Base-by-base conservation (phyloP, 2,888 invertebrate species). In the Latheticus oryzae region DNA sequence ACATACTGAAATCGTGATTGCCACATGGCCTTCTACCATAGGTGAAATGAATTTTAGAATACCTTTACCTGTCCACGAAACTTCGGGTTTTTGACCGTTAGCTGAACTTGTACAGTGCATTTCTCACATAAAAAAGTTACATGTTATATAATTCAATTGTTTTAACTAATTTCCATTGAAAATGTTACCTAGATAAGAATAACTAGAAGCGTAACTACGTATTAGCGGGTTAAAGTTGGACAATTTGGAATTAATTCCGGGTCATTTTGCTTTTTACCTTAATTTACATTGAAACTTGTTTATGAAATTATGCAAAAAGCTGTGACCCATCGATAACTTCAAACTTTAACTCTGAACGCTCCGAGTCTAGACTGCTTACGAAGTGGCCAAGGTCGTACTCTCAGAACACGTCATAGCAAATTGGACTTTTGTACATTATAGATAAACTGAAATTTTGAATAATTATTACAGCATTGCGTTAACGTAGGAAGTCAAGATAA, bases 41-140 rank as follows among this genome's bases (percentile, higher is more conserved):
- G 47, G 47, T 23, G 47, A 12, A 47, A n/a, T 15, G 35, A 45
- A 30, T 45, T 45, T 21, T 7, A 45, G 45, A 45, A 37, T 16
- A 26, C 15, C 33, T 48, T 45, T 45, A 48, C 35, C 35, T 48
- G 35, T 26, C 24, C 26, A 13, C 33, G 5, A 17, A 15, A 21
- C 8, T 8, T n/a, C 35, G 13, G 55, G 55, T 48, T 33, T 55
- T 55, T 40, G 55, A 55, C 55, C 55, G 55, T 48, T 55, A 55
- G 16, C 23, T 55, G 55, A 48, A 55, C 55, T 48, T 55, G 48
- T 24, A 11, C 12, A 17, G 8, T 19, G 33, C 21, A 47, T 47
- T 32, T 30, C 12, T 21, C 13, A 4, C 3, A 13, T 13, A 33
- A 32, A 47, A 47, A 47, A 32, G 3, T n/a, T n/a, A n/a, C n/a